A percentile compares a stretch with the other conserved stretches of the same genome.
These are phyloP conservation scores for Proteles cristata DNA, from an alignment of 2,113 vertebrate genomes.

Conservation along the genomic window DNA sequence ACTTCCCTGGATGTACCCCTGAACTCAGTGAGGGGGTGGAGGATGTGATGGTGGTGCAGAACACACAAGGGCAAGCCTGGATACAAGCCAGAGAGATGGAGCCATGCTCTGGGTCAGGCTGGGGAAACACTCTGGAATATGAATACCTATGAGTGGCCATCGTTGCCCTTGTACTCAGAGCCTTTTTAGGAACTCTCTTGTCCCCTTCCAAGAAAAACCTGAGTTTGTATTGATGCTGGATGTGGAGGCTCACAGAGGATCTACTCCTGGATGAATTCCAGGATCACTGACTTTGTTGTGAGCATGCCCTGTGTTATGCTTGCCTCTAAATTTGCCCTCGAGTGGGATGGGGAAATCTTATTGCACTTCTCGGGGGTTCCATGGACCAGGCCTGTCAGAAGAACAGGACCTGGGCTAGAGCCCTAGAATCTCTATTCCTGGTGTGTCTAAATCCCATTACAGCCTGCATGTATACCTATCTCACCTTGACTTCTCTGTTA, in stretches of 20 bases:
- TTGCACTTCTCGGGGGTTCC: not conserved
- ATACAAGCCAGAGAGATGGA: too few species aligned
- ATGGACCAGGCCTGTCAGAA: not conserved
- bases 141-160: not conserved
- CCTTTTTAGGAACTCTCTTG: not conserved
- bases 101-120: too few species aligned
- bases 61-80: not conserved
- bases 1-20: too few species aligned
- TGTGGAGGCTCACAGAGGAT: not conserved
- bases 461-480: not conserved
- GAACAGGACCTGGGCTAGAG: not conserved
- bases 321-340: not conserved
- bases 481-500: not conserved
- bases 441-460: not conserved
- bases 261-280: not conserved
- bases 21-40: too few species aligned
- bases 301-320: too few species aligned
- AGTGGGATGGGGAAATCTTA: not conserved
- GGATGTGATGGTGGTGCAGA: too few species aligned
- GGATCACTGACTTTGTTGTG: too few species aligned
- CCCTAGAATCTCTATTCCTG: not conserved
- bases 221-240: not conserved
- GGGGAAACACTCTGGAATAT: too few species aligned
- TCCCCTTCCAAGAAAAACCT: not conserved
- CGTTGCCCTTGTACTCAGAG: not conserved